These are phyloP conservation scores for Pleuronectes platessa DNA, from an alignment of 2,113 vertebrate genomes.

Conservation along the genomic window DNA sequence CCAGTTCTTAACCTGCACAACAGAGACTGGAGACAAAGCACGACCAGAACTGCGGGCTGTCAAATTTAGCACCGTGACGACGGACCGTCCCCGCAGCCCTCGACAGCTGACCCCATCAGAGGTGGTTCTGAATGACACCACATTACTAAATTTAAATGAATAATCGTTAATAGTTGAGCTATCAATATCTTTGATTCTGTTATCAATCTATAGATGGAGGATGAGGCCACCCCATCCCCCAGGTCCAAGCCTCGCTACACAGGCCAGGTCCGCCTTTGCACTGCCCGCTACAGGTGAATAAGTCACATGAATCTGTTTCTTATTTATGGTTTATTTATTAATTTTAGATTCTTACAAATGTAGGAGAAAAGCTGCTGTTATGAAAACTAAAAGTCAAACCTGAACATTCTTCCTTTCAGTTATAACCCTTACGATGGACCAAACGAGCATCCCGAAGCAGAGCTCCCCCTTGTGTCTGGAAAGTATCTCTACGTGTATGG, in stretches of 20 bases:
- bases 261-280: constrained; percentile 96
- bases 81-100: constrained; percentile 80
- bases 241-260: constrained; percentile 92
- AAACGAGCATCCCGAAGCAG: constrained; percentile 97
- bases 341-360: not conserved
- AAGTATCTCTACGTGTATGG: constrained; percentile 98
- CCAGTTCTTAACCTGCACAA: constrained; percentile 81
- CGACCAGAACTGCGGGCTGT: constrained; percentile 79
- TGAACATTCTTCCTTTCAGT: constrained; percentile 70
- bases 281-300: constrained; percentile 94
- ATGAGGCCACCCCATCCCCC: constrained; percentile 88
- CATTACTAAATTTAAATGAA: not conserved
- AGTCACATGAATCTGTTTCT: not conserved
- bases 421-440: constrained; percentile 99
- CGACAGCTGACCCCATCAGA: constrained; percentile 87
- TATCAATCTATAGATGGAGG: constrained; percentile 87
- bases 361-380: too few relatives aligned
- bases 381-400: too few relatives aligned
- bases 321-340: not conserved
- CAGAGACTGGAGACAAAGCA: constrained; percentile 80
- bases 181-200: not conserved
- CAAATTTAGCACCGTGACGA: constrained; percentile 83
- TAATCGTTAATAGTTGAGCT: not conserved
- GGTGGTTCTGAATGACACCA: constrained; percentile 70
- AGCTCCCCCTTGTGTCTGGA: constrained; percentile 96